phyloP scores from a whole-genome alignment of 1,140 invertebrate species.

The Drosophila gunungcola region DNA sequence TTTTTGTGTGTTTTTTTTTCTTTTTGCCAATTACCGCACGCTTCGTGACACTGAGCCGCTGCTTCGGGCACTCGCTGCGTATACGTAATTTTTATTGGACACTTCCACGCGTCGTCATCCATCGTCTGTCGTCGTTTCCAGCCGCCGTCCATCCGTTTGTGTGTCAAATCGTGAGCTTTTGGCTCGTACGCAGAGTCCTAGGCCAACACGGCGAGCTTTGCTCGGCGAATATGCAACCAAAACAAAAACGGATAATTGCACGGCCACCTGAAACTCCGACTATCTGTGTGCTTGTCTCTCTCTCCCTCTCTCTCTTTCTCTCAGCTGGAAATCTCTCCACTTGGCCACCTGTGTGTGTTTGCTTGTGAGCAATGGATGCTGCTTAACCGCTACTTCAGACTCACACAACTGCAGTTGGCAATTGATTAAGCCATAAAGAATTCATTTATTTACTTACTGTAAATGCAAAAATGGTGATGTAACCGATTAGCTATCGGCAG shows the following conservation, averaged over 20 bases:
- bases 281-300: slow-evolving; percentile 17
- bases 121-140: slow-evolving; percentile 35
- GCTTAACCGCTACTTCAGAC: slow-evolving; percentile 1
- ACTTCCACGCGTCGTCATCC: slow-evolving; percentile 64
- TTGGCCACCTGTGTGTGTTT: slow-evolving; percentile 56
- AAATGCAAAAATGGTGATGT: background rate
- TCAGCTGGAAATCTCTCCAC: slow-evolving; percentile 61
- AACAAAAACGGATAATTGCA: slow-evolving; percentile 81
- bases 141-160: slow-evolving; percentile 35
- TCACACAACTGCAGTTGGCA: slow-evolving; percentile 10
- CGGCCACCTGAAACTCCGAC: slow-evolving; percentile 52
- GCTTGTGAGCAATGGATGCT: slow-evolving; percentile 15
- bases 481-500: too few relatives aligned
- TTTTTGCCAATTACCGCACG: slow-evolving; percentile 67
- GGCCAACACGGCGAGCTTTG: slow-evolving; percentile 74
- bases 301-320: slow-evolving; percentile 10
- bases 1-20: slow-evolving; percentile 8
- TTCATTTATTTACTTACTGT: background rate
- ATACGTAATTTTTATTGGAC: slow-evolving; percentile 80
- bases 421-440: slow-evolving; percentile 9
- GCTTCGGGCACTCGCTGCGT: slow-evolving; percentile 60
- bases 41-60: slow-evolving; percentile 51
- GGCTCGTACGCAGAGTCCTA: slow-evolving; percentile 60
- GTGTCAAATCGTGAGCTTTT: slow-evolving; percentile 64
- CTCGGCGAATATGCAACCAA: slow-evolving; percentile 68